Evolutionary conservation across 1,140 invertebrate species (phyloP).

Genomic region (Drosophila rhopaloa): DNA sequence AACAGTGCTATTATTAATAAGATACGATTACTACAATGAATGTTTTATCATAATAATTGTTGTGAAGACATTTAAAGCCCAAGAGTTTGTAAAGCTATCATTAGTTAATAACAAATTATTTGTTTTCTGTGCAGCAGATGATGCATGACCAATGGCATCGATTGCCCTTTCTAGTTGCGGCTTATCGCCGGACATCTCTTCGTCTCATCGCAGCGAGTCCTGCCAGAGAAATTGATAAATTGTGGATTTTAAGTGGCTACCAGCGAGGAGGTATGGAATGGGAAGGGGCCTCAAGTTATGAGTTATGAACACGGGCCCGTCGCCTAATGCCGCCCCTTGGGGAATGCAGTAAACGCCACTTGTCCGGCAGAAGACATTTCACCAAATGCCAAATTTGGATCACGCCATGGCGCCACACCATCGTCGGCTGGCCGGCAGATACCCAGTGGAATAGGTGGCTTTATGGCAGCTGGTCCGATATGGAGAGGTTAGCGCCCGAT

Average conservation of each 20-base stretch:
- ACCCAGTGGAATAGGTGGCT: slow-evolving; percentile 41
- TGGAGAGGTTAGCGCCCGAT: slow-evolving; percentile 80
- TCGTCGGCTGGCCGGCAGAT: slow-evolving; percentile 23
- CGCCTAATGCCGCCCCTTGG: slow-evolving; percentile 57
- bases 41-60: too few relatives aligned
- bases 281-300: slow-evolving; percentile 11
- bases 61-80: too few relatives aligned
- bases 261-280: not conserved
- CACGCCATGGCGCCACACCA: slow-evolving; percentile 79
- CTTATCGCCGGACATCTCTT: slow-evolving; percentile 63
- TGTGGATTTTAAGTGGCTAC: slow-evolving; percentile 68
- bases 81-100: too few relatives aligned
- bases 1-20: too few relatives aligned
- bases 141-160: slow-evolving; percentile 51
- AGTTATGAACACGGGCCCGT: slow-evolving; percentile 35
- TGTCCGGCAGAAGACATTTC: slow-evolving; percentile 60
- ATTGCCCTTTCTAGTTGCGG: slow-evolving; percentile 29
- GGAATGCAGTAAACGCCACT: slow-evolving; percentile 49
- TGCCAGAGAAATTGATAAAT: slow-evolving; percentile 72
- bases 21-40: too few relatives aligned
- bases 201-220: slow-evolving; percentile 41
- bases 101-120: not conserved
- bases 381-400: slow-evolving; percentile 78
- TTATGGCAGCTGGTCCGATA: slow-evolving; percentile 63
- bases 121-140: slow-evolving; percentile 42